These are phyloP conservation scores for Tetrax tetrax DNA, from an alignment of 2,113 vertebrate species.

Conservation along the genomic window DNA sequence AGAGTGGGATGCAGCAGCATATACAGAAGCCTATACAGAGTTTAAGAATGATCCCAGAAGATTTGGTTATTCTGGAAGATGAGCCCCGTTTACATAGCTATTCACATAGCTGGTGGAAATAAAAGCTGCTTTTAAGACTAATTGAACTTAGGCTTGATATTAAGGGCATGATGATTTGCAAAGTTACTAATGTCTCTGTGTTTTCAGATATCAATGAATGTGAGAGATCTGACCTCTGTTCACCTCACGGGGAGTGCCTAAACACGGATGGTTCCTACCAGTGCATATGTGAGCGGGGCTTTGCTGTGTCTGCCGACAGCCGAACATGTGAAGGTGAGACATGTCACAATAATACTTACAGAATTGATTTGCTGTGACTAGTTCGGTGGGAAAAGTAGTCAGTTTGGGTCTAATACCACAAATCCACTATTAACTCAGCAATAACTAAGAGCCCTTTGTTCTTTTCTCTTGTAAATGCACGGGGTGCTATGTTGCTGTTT, in stretches of 20 bases:
- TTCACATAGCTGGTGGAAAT: background rate
- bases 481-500: background rate
- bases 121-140: background rate
- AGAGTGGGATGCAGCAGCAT: background rate
- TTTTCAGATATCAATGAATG: conserved; percentile 93
- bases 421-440: background rate
- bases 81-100: fast-evolving
- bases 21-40: background rate
- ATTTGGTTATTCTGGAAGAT: background rate
- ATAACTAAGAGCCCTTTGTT: background rate
- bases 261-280: conserved; percentile 89
- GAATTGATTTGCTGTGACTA: background rate
- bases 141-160: background rate
- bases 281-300: conserved; percentile 89
- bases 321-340: conserved; percentile 86
- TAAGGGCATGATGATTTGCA: background rate
- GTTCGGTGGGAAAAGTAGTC: background rate
- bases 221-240: conserved; percentile 82
- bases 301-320: conserved; percentile 77
- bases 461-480: background rate
- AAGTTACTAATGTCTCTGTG: background rate
- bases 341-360: background rate
- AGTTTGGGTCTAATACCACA: background rate
- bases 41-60: background rate
- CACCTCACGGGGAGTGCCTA: conserved; percentile 85